Base-by-base conservation (phyloP, 2,888 invertebrate species). In the Taphrorychus bicolor region DNA sequence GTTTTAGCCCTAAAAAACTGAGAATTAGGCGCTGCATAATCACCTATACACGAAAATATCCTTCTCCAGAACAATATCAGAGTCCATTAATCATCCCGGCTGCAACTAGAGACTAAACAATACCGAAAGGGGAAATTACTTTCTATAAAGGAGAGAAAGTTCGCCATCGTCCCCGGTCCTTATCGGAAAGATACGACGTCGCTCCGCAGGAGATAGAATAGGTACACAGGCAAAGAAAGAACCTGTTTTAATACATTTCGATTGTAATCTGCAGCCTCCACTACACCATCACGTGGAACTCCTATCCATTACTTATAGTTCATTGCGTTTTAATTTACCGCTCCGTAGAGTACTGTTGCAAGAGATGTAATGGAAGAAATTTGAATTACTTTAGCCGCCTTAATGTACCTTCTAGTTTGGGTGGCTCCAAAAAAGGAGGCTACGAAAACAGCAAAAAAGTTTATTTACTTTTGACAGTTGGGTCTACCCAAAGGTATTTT, bases 241-340 rank as follows among this genome's bases (percentile, higher is more conserved):
- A 72, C 73, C 75, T 73, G 74, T 74, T 76, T 76, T 76, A 76
- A 75, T 76, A 75, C 74, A 73, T 75, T 74, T 74, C 75, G 75
- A 77, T 76, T 74, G 75, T 73, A 74, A 75, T 76, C 74, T 72
- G 66, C 70, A 69, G 70, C 63, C 70, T 71, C 71, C 72, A 71
- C 59, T 48, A 72, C 76, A 75, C 77, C 54, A 57, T 42, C 59
- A 59, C 57, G 75, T 77, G 77, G 73, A 74, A 75, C 74, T 76
- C 72, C 73, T 72, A 72, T 72, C 75, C 75, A 77, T 79, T 79
- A 78, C 75, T 77, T 76, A 78, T 77, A 76, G 78, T 70, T 77
- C 77, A 78, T 79, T 78, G 77, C 77, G 76, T 78, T 79, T 79
- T 79, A 79, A 79, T 79, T 79, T 79, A 76, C 73, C 77, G 77